These are phyloP conservation scores for Larimichthys polyactis DNA, from an alignment of 2,113 vertebrate genomes.

Conservation along the genomic window DNA sequence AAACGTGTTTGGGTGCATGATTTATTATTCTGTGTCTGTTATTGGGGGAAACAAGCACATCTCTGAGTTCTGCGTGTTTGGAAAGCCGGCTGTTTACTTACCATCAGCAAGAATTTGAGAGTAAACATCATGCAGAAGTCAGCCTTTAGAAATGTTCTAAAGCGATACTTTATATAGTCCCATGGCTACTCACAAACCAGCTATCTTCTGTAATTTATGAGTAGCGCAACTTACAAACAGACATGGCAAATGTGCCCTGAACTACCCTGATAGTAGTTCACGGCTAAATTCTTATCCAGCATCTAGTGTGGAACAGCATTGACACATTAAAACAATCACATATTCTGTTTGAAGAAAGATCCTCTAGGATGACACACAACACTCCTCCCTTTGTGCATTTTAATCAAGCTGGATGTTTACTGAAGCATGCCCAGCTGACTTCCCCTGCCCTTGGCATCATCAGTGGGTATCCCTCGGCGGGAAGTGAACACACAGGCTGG, in stretches of 20 bases:
- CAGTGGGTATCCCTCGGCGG: slow-evolving; percentile 37
- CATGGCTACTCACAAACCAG: slow-evolving; percentile 9
- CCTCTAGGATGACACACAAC: slow-evolving; percentile 49
- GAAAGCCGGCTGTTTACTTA: slow-evolving; percentile 50
- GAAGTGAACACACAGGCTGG: slow-evolving; percentile 48
- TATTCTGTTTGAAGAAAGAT: slow-evolving; percentile 70
- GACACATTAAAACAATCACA: slow-evolving; percentile 66
- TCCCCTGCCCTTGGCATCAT: slow-evolving; percentile 51
- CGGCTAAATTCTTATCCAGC: slow-evolving; percentile 9
- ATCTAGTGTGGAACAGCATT: slow-evolving; percentile 14
- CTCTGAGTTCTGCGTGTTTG: slow-evolving; percentile 22
- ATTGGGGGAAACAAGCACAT: neutral
- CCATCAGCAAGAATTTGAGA: slow-evolving; percentile 22
- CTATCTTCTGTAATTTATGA: slow-evolving; percentile 7
- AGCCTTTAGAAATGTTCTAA: slow-evolving; percentile 31
- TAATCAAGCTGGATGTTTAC: slow-evolving; percentile 61
- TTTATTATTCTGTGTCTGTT: slow-evolving; percentile 57
- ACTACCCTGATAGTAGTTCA: neutral
- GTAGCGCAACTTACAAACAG: slow-evolving; percentile 1
- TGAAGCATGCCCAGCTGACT: slow-evolving; percentile 52
- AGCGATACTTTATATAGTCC: slow-evolving; percentile 30
- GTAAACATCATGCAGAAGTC: slow-evolving; percentile 51
- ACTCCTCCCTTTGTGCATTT: slow-evolving; percentile 61
- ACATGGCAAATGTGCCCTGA: slow-evolving; percentile 12
- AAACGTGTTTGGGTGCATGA: slow-evolving; percentile 45